Evolutionary conservation across 2,888 invertebrate species (phyloP), one percentile per base, ranked within the genome.

Genomic region (Plemyria rubiginata): DNA sequence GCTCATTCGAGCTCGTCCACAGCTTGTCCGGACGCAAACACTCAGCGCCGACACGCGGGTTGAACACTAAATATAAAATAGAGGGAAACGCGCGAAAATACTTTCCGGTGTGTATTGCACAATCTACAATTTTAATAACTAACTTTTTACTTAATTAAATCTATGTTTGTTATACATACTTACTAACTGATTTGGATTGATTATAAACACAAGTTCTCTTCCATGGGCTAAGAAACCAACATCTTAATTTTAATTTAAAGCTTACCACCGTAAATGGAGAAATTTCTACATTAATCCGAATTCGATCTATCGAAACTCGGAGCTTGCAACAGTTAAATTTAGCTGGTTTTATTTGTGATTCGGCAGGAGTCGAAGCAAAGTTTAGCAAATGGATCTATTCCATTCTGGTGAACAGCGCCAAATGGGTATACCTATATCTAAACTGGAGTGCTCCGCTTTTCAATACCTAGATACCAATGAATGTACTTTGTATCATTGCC

Each of bases 1-100:
- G 72, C 71, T 74, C 72, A 75, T 61, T 78, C 71, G 77, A 60
- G 68, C 60, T 59, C 69, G 71, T 74, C 71, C 72, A 67, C 71
- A 70, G 73, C 73, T 72, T 69, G 72, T 70, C 70, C 71, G 72
- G 63, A 48, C 57, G 50, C 62, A 29, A 56, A 60, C 56, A 67
- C 59, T 59, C 64, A 51, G 46, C 53, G 40, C 40, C 36, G 54
- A 53, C 54, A 63, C 57, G 52, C 46, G 48, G 22, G 11, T 9
- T 29, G 49, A 54, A 60, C 46, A 64, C 55, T 48, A 64, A 60
- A 64, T 55, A 63, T 53, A 64, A 60, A 60, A 64, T 53, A 55
- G 52, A 55, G 13, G 48, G 4, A 57, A 43, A 60, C 13, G 16
- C 36, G 48, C 13, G 46, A n/a, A 41, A 49, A 29, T 43, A 29